These are phyloP conservation scores for Drosophila antonietae DNA, from an alignment of 2,888 invertebrate species.

Conservation along the genomic window DNA sequence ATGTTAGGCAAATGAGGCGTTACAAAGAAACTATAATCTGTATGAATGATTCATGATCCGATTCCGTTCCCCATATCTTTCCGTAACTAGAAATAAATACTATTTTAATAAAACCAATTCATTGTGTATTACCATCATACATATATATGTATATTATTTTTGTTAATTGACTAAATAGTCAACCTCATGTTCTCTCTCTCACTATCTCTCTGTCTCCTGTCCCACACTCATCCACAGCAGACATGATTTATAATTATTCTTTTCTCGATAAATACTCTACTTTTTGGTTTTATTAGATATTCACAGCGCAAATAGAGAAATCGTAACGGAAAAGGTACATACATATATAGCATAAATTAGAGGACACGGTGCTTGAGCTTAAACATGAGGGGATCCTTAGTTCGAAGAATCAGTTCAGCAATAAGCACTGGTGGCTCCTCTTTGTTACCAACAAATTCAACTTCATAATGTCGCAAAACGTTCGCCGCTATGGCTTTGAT, in stretches of 20 bases:
- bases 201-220: not conserved
- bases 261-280: not conserved
- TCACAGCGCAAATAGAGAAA: not conserved
- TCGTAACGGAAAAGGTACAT: not conserved
- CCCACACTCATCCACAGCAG: not conserved
- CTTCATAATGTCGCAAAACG: slow-evolving; percentile 80
- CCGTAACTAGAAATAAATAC: not conserved
- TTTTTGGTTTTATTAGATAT: not conserved
- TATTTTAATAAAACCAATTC: not conserved
- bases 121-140: not conserved
- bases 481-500: slow-evolving; percentile 82
- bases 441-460: slow-evolving; percentile 72
- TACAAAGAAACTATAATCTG: not conserved
- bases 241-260: not conserved
- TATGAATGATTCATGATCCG: not conserved
- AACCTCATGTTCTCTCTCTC: not conserved
- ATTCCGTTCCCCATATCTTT: not conserved
- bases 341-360: slow-evolving; percentile 25
- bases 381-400: slow-evolving; percentile 83
- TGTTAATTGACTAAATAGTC: not conserved
- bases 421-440: slow-evolving; percentile 76
- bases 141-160: no score
- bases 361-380: slow-evolving; percentile 76
- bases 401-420: slow-evolving; percentile 82
- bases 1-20: not conserved